Conservation (phyloP, 30 jellyfish, hydroid and myxozoan species). For the Morbakka virulenta region DNA sequence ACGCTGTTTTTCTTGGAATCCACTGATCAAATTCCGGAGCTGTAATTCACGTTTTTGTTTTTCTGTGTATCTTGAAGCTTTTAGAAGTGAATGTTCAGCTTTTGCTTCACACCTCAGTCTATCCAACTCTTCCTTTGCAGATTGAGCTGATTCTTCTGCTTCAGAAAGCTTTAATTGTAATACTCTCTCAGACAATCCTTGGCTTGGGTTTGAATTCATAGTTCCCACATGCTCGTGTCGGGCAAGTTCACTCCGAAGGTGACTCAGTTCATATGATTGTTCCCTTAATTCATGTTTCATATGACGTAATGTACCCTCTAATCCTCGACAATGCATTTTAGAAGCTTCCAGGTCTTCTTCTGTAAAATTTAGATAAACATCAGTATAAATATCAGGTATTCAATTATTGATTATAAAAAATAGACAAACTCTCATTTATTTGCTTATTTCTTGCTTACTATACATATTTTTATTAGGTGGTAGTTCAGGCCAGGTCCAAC, state of each 20-base stretch:
- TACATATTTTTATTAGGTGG: too few species aligned
- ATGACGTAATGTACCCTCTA: slow-evolving; percentile 27
- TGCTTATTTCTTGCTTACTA: too few species aligned
- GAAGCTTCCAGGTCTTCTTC: slow-evolving; percentile 60
- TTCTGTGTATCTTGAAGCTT: slow-evolving; percentile 57
- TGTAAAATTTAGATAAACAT: too few species aligned
- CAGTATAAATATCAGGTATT: too few species aligned
- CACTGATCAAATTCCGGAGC: slow-evolving; percentile 39
- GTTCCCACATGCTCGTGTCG: slow-evolving; percentile 12
- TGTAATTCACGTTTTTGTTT: slow-evolving; percentile 55
- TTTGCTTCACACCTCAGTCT: slow-evolving; percentile 46
- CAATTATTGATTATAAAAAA: too few species aligned
- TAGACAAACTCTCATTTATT: too few species aligned
- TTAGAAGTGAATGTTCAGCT: slow-evolving; percentile 60
- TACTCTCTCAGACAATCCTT: slow-evolving; percentile 43
- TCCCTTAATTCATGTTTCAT: slow-evolving; percentile 49
- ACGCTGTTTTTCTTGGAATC: slow-evolving; percentile 27
- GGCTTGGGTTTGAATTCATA: slow-evolving; percentile 6
- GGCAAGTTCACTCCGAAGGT: slow-evolving; percentile 58
- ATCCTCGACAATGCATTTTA: slow-evolving; percentile 36
- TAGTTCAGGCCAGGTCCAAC: too few species aligned
- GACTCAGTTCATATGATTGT: slow-evolving; percentile 62
- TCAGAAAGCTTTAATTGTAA: slow-evolving; percentile 60
- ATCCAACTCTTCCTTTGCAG: slow-evolving; percentile 55
- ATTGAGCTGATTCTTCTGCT: slow-evolving; percentile 50